Percentiles rank a stretch among this genome's conserved stretches.
phyloP scores from a whole-genome alignment of 1,140 invertebrate species.

The Scaptomyza hsui region DNA sequence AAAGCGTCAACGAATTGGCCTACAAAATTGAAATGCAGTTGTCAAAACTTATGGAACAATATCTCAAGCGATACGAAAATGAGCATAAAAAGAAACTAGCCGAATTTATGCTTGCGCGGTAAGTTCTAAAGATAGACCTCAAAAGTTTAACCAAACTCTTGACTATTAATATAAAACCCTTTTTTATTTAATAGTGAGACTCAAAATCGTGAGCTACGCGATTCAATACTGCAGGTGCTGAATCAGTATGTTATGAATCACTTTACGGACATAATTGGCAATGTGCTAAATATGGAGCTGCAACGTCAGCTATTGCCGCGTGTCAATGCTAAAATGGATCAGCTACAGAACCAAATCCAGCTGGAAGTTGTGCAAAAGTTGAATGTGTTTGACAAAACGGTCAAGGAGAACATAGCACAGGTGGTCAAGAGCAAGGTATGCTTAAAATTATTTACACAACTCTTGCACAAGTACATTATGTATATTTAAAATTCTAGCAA shows the following conservation, averaged over 20 bases:
- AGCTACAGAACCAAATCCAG: conserved; percentile 88
- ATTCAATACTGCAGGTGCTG: conserved; percentile 82
- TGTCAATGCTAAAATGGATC: conserved; percentile 87
- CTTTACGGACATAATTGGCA: conserved; percentile 84
- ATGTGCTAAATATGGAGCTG: conserved; percentile 84
- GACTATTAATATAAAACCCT: too few relatives aligned
- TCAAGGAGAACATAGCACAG: conserved; percentile 92
- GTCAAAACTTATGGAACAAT: conserved; percentile 80
- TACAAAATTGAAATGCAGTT: conserved; percentile 81
- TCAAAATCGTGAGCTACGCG: conserved; percentile 84
- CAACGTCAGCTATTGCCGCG: conserved; percentile 85
- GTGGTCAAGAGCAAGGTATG: conserved; percentile 89
- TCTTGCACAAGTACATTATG: too few relatives aligned
- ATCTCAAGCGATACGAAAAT: conserved; percentile 83
- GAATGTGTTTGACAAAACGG: conserved; percentile 88
- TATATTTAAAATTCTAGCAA: conserved; percentile 83
- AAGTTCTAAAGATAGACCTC: background rate
- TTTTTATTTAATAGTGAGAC: conserved; percentile 47
- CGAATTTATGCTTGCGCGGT: conserved; percentile 71
- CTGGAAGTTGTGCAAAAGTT: conserved; percentile 89
- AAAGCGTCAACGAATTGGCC: conserved; percentile 72
- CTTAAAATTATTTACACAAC: background rate
- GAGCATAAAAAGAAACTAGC: conserved; percentile 81
- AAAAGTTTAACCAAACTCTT: too few relatives aligned
- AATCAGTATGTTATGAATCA: conserved; percentile 84